Evolutionary conservation across 2,113 vertebrate species (phyloP).

Genomic region (Sciurus niger): DNA sequence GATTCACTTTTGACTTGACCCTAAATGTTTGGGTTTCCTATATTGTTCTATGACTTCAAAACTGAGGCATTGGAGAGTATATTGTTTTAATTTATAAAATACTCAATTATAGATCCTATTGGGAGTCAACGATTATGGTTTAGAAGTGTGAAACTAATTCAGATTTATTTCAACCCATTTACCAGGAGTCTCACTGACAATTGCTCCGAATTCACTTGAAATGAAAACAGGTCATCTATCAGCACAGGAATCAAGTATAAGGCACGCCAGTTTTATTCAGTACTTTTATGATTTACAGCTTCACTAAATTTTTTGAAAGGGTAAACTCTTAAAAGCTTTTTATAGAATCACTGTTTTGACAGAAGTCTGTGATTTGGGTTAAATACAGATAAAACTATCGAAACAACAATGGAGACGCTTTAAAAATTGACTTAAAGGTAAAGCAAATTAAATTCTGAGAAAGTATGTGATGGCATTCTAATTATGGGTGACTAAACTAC

Average conservation of each 20-base stretch:
- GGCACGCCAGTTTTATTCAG: background rate
- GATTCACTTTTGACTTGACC: constrained; percentile 7
- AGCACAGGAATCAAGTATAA: background rate
- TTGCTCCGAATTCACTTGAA: background rate
- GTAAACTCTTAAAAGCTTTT: background rate
- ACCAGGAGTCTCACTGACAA: background rate
- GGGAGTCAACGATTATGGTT: background rate
- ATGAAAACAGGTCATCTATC: background rate
- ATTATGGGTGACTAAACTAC: background rate
- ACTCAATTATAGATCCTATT: background rate
- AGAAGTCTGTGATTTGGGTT: constrained; percentile 55
- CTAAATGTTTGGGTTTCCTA: background rate
- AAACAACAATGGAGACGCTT: constrained; percentile 15
- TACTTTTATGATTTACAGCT: background rate
- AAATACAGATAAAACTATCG: background rate
- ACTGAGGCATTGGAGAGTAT: background rate
- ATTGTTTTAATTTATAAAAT: constrained; percentile 50
- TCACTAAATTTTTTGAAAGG: background rate
- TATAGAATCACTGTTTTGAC: background rate
- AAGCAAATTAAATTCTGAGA: constrained; percentile 49
- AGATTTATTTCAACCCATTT: background rate
- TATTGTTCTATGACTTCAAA: constrained; percentile 17
- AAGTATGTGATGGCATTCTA: background rate
- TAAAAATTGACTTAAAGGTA: constrained; percentile 24
- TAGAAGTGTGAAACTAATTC: background rate